These are phyloP conservation scores for Microcaecilia unicolor DNA, from an alignment of 2,797 vertebrate genomes.

Conservation along the genomic window DNA sequence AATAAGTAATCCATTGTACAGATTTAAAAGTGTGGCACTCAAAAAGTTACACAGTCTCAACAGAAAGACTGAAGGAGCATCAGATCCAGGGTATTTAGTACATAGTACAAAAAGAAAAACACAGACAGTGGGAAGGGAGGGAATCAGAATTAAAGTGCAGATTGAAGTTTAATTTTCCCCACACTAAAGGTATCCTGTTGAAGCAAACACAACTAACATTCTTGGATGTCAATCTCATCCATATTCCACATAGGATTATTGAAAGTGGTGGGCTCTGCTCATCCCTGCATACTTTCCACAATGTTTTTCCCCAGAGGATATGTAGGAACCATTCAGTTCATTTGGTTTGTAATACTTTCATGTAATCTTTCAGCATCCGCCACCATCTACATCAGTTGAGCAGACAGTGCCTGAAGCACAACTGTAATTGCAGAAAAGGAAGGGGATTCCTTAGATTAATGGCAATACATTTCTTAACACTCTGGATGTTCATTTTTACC, in stretches of 20 bases:
- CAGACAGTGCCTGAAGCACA: too few relatives aligned
- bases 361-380: too few relatives aligned
- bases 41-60: too few relatives aligned
- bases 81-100: constrained; percentile 63
- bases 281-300: constrained; percentile 52
- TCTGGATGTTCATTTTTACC: too few relatives aligned
- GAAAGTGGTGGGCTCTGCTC: constrained; percentile 54
- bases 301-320: constrained; percentile 50
- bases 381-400: too few relatives aligned
- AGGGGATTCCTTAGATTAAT: too few relatives aligned
- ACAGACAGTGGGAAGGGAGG: too few relatives aligned
- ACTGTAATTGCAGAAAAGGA: too few relatives aligned
- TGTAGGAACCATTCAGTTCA: constrained; percentile 64
- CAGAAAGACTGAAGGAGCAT: too few relatives aligned
- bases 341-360: constrained; percentile 50
- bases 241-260: constrained; percentile 62
- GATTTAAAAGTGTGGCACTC: constrained; percentile 56
- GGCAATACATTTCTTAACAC: too few relatives aligned
- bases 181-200: too few relatives aligned
- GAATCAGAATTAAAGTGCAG: constrained; percentile 29
- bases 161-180: too few relatives aligned
- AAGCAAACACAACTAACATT: constrained; percentile 54
- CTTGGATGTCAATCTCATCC: constrained; percentile 56
- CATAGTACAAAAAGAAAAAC: constrained; percentile 58
- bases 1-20: constrained; percentile 44